Evolutionary conservation across 2,797 vertebrate species (phyloP).

Genomic region (Platyrinchus mystaceus): DNA sequence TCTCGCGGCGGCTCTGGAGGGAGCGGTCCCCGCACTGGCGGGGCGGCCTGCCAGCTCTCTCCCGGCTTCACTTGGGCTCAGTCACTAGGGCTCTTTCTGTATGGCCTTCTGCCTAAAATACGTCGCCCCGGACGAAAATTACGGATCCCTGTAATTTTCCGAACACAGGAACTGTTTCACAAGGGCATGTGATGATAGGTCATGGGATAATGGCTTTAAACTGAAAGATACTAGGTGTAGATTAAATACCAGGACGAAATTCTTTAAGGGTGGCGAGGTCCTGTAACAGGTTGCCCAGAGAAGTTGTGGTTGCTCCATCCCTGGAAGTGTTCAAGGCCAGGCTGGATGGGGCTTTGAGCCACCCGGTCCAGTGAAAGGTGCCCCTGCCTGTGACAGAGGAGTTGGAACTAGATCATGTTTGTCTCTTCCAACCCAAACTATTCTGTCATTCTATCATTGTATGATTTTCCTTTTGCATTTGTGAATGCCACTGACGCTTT

Average conservation of each 20-base stretch:
- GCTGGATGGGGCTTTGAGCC: no score
- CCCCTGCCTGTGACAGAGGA: background rate
- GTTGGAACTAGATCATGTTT: background rate
- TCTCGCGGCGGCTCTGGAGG: fast-evolving
- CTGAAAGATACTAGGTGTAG: background rate
- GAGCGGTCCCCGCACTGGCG: no score
- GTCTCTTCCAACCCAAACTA: background rate
- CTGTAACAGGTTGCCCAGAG: fast-evolving
- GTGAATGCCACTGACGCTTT: fast-evolving
- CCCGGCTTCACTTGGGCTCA: fast-evolving
- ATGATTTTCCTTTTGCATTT: background rate
- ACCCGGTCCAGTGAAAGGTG: background rate
- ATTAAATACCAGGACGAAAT: fast-evolving
- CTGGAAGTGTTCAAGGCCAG: background rate
- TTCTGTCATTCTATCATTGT: background rate
- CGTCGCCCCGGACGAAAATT: background rate
- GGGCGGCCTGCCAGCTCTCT: background rate
- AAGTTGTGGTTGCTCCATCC: background rate
- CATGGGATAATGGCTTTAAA: background rate
- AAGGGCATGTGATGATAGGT: fast-evolving
- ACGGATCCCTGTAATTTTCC: fast-evolving
- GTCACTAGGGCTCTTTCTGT: fast-evolving
- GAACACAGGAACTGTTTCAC: background rate
- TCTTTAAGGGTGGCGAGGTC: background rate
- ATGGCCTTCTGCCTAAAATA: background rate